Base-by-base conservation (phyloP, 2,888 invertebrate species). In the Hylaea fasciaria region DNA sequence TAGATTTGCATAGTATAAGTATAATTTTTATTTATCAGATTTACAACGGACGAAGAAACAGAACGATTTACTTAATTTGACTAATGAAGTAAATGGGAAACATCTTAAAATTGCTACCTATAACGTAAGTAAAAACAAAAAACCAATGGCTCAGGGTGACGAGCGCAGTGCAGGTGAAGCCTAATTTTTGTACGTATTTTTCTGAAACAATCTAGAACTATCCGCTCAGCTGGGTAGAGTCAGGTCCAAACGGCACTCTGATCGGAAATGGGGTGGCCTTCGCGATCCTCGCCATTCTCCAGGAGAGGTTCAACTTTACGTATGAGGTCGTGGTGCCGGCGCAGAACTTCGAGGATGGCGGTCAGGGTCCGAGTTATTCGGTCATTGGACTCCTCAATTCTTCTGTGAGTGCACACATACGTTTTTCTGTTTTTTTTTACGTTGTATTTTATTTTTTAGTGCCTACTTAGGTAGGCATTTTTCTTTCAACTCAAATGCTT, bases 251-350 rank as follows among this genome's bases (percentile, higher is more conserved):
- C 82, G 95, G 94, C 0, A 93, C 91, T 0, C 69, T 93, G 5
- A 69, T 89, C 0, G 96, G 96, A 0, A 80, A 73, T 0, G 97
- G 97, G 0, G 94, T 96, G 7, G 95, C 96, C 0, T 97, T 97
- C 77, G 89, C 94, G 52, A 82, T 97, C 52, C 82, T 97, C 10
- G 86, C 95, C 28, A 94, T 96, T 47, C 87, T 97, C 2, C 93
- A 93, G 44, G 81, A 94, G 55, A 94, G 94, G 71, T 95, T 95
- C 68, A 95, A 96, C 68, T 97, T 97, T 65, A 95, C 95, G 0
- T 97, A 95, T 73, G 94, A 95, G 12, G 91, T 97, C 0, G 81
- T 95, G 12, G 81, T 93, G 48, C 96, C 96, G 0, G 85, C 91
- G 8, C 90, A 87, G 44, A 95, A 96, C 75, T 91, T 93, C 9